Evolutionary conservation across 2,797 vertebrate species (phyloP).

Genomic region (Tiaroga cobitis): DNA sequence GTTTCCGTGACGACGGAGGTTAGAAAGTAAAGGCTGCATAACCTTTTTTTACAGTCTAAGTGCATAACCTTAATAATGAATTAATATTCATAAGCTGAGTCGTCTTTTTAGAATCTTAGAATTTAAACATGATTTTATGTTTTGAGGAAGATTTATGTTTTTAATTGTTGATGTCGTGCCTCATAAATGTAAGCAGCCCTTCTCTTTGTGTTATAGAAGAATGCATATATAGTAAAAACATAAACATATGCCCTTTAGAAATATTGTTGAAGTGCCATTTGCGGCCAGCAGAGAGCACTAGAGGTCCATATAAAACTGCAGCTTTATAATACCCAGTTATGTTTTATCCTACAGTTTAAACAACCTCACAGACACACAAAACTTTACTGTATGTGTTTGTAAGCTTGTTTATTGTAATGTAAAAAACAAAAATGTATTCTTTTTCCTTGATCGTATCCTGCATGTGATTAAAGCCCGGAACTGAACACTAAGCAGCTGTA

Average conservation of each 20-base stretch:
- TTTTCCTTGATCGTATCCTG: not conserved
- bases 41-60: too few species aligned
- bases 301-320: not conserved
- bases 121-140: not conserved
- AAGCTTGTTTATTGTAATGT: not conserved
- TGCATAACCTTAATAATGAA: not conserved
- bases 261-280: not conserved
- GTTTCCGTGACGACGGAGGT: not conserved
- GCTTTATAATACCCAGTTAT: not conserved
- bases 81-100: not conserved
- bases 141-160: not conserved
- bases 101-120: not conserved
- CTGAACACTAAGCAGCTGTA: not conserved
- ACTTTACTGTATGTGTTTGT: not conserved
- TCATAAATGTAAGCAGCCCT: not conserved
- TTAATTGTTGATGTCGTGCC: not conserved
- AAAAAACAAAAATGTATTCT: not conserved
- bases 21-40: not conserved
- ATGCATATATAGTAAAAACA: not conserved
- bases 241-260: not conserved
- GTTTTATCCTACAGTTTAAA: not conserved
- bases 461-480: not conserved
- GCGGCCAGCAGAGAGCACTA: slow-evolving; percentile 3
- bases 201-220: not conserved
- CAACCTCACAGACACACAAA: not conserved